Evolutionary conservation across 2,888 invertebrate species (phyloP).

Genomic region (Lochmaea capreae): DNA sequence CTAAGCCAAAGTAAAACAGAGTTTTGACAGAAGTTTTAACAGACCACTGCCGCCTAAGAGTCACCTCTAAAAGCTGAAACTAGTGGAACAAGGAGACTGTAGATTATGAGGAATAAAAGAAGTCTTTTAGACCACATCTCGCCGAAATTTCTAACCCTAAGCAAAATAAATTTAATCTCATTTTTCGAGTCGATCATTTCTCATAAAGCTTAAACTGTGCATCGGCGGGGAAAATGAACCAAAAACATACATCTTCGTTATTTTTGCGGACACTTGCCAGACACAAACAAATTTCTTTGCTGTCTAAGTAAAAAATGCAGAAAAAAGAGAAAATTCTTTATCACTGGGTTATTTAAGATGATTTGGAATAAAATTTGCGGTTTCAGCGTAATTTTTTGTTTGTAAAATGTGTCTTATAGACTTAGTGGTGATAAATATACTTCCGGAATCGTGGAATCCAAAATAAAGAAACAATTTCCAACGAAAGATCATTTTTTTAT

Average conservation of each 20-base stretch:
- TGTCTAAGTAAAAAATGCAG: constrained; percentile 5
- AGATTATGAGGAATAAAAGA: too few species aligned
- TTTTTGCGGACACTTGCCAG: constrained; percentile 27
- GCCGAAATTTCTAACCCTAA: constrained; percentile 7
- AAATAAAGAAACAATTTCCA: too few species aligned
- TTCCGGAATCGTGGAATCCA: too few species aligned
- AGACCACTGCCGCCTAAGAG: too few species aligned
- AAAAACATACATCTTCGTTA: constrained; percentile 34
- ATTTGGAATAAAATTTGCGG: background rate
- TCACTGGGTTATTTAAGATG: background rate
- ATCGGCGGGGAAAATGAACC: constrained; percentile 21
- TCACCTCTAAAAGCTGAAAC: too few species aligned
- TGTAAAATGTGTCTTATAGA: too few species aligned
- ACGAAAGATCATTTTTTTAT: too few species aligned
- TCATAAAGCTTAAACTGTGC: constrained; percentile 11
- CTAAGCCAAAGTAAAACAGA: too few species aligned
- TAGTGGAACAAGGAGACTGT: too few species aligned
- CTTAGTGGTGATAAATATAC: too few species aligned
- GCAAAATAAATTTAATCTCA: constrained; percentile 26
- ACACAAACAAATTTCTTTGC: constrained; percentile 27
- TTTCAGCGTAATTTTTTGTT: background rate
- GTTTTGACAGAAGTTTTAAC: too few species aligned
- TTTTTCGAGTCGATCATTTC: constrained; percentile 23
- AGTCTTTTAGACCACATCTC: too few species aligned
- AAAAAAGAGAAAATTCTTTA: background rate